A percentile compares a stretch with the other conserved stretches of the same genome.
Conservation (phyloP, 2,888 invertebrate genomes). For the Lathronympha strigana region DNA sequence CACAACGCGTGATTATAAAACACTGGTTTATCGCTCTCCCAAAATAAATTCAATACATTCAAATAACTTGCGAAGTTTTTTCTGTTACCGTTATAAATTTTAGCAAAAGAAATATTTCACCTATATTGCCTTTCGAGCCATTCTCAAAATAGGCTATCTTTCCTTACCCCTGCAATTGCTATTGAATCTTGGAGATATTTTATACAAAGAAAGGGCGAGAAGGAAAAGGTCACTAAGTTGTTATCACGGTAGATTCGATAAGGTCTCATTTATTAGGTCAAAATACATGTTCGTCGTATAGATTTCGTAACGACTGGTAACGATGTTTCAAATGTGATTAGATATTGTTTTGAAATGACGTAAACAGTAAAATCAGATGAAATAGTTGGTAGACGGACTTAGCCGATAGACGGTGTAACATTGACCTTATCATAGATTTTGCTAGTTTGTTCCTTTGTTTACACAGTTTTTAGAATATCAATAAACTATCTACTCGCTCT, state of each 20-base stretch:
- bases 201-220: constrained; percentile 6
- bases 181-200: constrained; percentile 20
- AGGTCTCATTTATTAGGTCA: constrained; percentile 29
- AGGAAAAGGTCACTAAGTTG: constrained; percentile 24
- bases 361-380: neutral
- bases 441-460: no score
- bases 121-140: constrained; percentile 16
- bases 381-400: no score
- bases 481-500: no score
- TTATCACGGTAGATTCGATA: constrained; percentile 33
- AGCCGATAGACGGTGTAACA: no score
- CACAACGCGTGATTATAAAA: no score
- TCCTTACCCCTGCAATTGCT: constrained; percentile 3
- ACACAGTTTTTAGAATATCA: neutral
- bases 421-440: no score
- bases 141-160: constrained; percentile 14
- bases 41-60: no score
- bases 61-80: constrained; percentile 5
- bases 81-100: constrained; percentile 6
- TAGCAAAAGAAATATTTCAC: constrained; percentile 2
- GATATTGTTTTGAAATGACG: neutral
- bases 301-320: constrained; percentile 27
- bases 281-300: constrained; percentile 27
- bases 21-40: no score
- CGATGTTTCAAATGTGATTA: constrained; percentile 12